Evolutionary conservation across 2,113 vertebrate species (phyloP).

Genomic region (Triplophysa siluroides): DNA sequence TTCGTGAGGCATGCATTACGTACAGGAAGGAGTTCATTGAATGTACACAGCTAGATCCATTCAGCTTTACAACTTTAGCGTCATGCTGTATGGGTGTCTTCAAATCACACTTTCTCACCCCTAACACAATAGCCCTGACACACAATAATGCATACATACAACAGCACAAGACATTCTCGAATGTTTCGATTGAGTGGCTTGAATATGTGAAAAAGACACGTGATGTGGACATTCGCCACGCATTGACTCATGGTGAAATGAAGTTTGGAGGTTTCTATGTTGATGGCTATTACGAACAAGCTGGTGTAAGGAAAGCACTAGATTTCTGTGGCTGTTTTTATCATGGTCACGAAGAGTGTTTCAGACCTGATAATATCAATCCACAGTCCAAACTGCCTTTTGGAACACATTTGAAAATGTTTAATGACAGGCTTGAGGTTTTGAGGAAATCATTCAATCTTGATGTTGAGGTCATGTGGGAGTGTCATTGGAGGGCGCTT

Average conservation of each 20-base stretch:
- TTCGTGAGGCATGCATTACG: neutral
- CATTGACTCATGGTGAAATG: neutral
- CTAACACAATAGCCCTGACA: neutral
- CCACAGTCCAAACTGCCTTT: too few species aligned
- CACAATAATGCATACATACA: neutral
- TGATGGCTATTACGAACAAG: neutral
- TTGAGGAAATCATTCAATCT: too few species aligned
- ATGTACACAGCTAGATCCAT: neutral
- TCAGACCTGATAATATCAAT: too few species aligned
- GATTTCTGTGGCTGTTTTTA: too few species aligned
- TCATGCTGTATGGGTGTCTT: neutral
- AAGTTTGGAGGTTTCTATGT: neutral
- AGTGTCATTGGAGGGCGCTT: too few species aligned
- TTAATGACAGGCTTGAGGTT: too few species aligned
- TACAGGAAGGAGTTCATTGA: conserved; percentile 3
- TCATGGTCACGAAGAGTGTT: too few species aligned
- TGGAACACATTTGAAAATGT: too few species aligned
- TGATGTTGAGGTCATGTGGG: too few species aligned
- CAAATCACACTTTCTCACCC: neutral
- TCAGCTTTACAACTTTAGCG: neutral
- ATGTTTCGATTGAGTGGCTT: too few species aligned
- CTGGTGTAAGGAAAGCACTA: neutral
- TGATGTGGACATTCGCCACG: neutral
- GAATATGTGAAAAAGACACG: too few species aligned
- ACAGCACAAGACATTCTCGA: too few species aligned